Percentiles rank a stretch among this genome's conserved stretches.
Conservation (phyloP, 2,888 invertebrate species). For the Trachelus iudaicus region DNA sequence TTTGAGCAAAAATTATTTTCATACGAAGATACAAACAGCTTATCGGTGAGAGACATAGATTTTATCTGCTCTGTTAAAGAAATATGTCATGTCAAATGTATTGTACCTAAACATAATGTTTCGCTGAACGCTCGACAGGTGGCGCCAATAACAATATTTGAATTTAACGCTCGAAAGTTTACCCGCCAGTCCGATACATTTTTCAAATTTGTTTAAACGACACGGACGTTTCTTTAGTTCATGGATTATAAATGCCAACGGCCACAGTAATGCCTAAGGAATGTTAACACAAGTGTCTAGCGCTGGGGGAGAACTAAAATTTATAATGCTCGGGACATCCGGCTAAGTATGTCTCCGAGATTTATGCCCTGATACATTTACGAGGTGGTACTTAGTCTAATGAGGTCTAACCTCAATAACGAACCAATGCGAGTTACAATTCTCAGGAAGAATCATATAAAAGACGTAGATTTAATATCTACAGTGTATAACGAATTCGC, state of each 20-base stretch:
- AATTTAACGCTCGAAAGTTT: not conserved
- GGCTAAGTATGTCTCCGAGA: not conserved
- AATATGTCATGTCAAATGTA: not conserved
- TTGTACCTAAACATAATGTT: not conserved
- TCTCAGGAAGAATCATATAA: not conserved
- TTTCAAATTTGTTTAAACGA: not conserved
- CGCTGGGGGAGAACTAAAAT: not conserved
- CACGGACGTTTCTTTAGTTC: not conserved
- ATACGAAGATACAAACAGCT: not conserved
- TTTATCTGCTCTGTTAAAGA: not conserved
- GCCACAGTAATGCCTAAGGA: not conserved
- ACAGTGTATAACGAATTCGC: not conserved
- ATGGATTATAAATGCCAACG: not conserved
- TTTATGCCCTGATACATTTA: not conserved
- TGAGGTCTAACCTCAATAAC: not conserved
- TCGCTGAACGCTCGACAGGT: not conserved
- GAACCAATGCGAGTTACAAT: slow-evolving; percentile 47
- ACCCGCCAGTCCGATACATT: not conserved
- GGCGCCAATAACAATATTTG: not conserved
- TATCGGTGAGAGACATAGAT: not conserved
- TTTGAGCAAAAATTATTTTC: not conserved
- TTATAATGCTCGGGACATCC: not conserved
- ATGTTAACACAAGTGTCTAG: not conserved
- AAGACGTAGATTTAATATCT: not conserved
- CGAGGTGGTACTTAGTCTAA: not conserved